A percentile compares a stretch with the other conserved stretches of the same genome.
These are phyloP conservation scores for Rallus crepitans DNA, from an alignment of 2,797 vertebrate species.

Conservation along the genomic window DNA sequence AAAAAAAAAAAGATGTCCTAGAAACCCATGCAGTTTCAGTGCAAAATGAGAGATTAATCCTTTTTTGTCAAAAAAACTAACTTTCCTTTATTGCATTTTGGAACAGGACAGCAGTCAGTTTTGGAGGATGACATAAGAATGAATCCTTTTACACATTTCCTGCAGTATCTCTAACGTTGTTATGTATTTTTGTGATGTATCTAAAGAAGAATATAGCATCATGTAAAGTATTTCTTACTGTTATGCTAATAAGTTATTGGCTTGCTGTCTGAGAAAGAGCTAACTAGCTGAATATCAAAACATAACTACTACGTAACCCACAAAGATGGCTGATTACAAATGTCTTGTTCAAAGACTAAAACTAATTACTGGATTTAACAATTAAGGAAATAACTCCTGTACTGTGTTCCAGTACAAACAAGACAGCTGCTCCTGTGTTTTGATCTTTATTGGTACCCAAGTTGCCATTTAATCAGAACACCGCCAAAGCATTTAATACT, in stretches of 20 bases:
- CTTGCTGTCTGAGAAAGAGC: neutral
- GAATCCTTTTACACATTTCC: neutral
- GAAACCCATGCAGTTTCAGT: neutral
- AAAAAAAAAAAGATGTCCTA: neutral
- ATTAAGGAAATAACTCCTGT: neutral
- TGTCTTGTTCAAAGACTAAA: neutral
- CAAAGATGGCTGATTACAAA: neutral
- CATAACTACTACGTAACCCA: neutral
- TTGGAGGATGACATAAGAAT: neutral
- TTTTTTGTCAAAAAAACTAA: neutral
- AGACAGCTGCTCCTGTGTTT: slow-evolving; percentile 58
- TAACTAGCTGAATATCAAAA: neutral
- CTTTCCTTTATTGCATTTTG: neutral
- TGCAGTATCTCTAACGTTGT: neutral
- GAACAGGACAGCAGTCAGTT: neutral
- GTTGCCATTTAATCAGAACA: slow-evolving; percentile 39
- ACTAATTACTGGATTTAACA: neutral
- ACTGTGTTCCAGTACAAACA: neutral
- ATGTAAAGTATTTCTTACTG: neutral
- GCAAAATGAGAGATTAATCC: neutral
- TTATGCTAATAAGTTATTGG: neutral
- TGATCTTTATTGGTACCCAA: slow-evolving; percentile 50
- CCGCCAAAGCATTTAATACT: slow-evolving; percentile 39
- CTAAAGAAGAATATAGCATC: neutral
- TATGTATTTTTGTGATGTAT: neutral